Evolutionary conservation across 2,888 invertebrate genomes (phyloP), one percentile per base, ranked within the genome.

Genomic region (Eilema depressum): DNA sequence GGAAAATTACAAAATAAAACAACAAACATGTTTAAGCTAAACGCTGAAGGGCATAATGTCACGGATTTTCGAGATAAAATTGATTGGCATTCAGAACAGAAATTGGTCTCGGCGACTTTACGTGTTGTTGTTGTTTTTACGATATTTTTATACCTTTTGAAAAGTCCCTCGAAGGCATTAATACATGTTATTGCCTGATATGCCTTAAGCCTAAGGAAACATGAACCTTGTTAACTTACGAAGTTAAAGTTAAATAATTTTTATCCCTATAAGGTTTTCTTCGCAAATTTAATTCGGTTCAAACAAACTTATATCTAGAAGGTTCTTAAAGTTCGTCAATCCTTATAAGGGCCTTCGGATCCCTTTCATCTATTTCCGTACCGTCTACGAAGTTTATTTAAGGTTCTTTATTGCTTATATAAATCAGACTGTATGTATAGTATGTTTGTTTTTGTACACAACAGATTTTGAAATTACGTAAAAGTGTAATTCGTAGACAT

Each of bases 281-380:
- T 68, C 69, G 84, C 78, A 83, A 85, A 83, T n/a, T n/a, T n/a
- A 79, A 81, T 84, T 86, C 84, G 84, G 85, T 86, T 85, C 83
- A 83, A 86, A 86, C 82, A 85, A 87, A 89, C 85, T 88, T 88
- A 88, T 90, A n/a, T 53, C 12, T 37, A 37, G 88, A 85, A 37
- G 77, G 76, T 75, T 79, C 79, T 77, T 68, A 63, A 78, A 76
- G 82, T 75, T 74, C 79, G 73, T 75, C 77, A 78, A 73, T 75
- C 77, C 85, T 83, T 81, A 83, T 82, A 86, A 89, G 82, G 86
- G 84, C 83, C 23, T 86, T 81, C 66, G 78, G 79, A 83, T 75
- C 78, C 81, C 78, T 87, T 88, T 83, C 85, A 81, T 87, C 86
- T 86, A 86, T 88, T 86, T 78, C 78, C 76, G 68, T 66, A 53